Percentiles rank a stretch among this genome's conserved stretches.
These are phyloP conservation scores for Myotis findleyi DNA, from an alignment of 2,797 vertebrate genomes.

Conservation along the genomic window DNA sequence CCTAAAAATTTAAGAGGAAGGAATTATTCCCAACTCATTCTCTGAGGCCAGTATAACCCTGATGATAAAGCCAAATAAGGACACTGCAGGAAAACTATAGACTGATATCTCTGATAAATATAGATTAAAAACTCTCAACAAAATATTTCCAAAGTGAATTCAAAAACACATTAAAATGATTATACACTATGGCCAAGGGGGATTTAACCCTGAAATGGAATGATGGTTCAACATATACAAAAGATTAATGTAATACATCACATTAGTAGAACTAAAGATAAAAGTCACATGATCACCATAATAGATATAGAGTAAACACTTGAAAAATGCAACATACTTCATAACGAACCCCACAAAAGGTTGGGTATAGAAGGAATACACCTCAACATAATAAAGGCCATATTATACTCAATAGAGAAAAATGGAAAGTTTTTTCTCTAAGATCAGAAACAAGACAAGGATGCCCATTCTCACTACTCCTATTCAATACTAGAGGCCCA, in stretches of 20 bases:
- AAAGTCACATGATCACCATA: neutral
- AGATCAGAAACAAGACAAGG: neutral
- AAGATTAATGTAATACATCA: neutral
- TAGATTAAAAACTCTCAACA: neutral
- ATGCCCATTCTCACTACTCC: neutral
- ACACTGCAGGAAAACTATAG: neutral
- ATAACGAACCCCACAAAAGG: neutral
- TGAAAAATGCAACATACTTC: neutral
- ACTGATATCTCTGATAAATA: neutral
- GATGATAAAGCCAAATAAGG: neutral
- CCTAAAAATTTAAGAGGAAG: neutral
- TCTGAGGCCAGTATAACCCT: neutral
- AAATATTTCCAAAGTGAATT: neutral
- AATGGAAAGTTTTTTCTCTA: neutral
- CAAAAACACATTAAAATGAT: neutral
- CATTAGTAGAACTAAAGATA: neutral
- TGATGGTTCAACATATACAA: neutral
- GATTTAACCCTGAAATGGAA: neutral
- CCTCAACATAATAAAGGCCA: neutral
- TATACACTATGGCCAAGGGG: neutral
- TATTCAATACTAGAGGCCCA: too few relatives aligned
- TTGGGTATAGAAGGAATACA: neutral
- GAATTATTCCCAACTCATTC: neutral
- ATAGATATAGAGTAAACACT: neutral
- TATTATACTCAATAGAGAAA: neutral